A percentile compares a stretch with the other conserved stretches of the same genome.
Evolutionary conservation across 2,113 vertebrate genomes (phyloP).

Genomic region (Nipponia nippon): DNA sequence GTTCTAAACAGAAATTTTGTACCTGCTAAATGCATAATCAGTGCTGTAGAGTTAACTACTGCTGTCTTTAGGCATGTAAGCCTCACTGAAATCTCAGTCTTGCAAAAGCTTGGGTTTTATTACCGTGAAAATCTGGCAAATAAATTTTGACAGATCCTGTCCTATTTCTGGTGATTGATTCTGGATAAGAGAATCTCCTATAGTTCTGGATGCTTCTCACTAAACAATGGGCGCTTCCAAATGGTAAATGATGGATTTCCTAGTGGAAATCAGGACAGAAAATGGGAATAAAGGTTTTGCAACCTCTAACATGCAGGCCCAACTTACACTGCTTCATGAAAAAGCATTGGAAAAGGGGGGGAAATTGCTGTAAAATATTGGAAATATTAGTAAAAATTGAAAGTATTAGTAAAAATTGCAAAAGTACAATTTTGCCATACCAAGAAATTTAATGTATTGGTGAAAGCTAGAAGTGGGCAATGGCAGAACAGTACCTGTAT

Average conservation of each 20-base stretch:
- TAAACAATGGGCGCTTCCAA: not conserved
- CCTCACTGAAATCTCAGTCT: not conserved
- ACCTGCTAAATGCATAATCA: not conserved
- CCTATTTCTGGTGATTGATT: not conserved
- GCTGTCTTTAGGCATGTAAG: not conserved
- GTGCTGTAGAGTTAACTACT: not conserved
- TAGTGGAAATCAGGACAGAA: not conserved
- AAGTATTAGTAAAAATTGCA: not conserved
- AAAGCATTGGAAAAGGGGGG: rapidly evolving
- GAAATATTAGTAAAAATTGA: not conserved
- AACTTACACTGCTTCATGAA: not conserved
- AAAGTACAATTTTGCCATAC: not conserved
- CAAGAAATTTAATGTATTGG: not conserved
- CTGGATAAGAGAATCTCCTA: not conserved
- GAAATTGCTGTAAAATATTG: not conserved
- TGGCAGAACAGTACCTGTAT: not conserved
- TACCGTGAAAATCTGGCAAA: not conserved
- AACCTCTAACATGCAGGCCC: not conserved
- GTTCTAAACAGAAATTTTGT: not conserved
- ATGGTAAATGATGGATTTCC: not conserved
- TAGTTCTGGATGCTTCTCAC: not conserved
- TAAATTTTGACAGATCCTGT: not conserved
- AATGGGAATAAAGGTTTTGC: not conserved
- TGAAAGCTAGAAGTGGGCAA: not conserved
- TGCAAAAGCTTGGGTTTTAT: not conserved